Base-by-base conservation (phyloP, 2,888 invertebrate genomes). In the Zonitis immaculata region DNA sequence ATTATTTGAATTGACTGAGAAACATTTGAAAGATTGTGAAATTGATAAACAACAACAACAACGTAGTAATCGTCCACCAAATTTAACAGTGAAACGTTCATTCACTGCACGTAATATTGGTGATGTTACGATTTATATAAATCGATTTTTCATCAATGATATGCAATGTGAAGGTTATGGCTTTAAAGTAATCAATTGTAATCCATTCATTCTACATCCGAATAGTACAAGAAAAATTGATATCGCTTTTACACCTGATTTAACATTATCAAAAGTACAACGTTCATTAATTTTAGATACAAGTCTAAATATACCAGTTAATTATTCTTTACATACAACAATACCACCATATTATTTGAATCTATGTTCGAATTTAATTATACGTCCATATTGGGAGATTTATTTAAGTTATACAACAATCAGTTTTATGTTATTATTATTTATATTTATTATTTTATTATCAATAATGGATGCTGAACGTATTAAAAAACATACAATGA, bases 91-190 rank as follows among this genome's bases (percentile, higher is more conserved):
- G 14, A 88, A 88, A 64, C 82, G 92, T 54, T 84, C 89, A 42
- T 95, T 95, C 74, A 84, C 85, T 8, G 89, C 91, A 18, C 83
- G 88, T 63, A 98, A 98, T 78, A 88, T 89, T n/a, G 97, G 97
- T 1, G 89, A 89, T 69, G 81, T 95, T 61, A 84, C 89, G n/a
- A 85, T 97, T 66, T 82, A 82, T 61, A 83, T 95, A 58, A 79
- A 82, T 59, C 82, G 82, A 48, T 82, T 87, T 65, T 77, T 77
- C 53, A 85, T 91, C 58, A 86, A 85, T 66, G 82, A 82, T 60
- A 76, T 82, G 57, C 73, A 76, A 1, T 91, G 92, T 70, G 86
- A 88, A 74, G 89, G 90, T 7, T 88, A 87, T 65, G 91, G 91
- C 14, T 92, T 91, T 70, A 82, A 83, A 66, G 82, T 91, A 30